Conservation (phyloP, 2,113 vertebrate genomes). For the Ictidomys tridecemlineatus region DNA sequence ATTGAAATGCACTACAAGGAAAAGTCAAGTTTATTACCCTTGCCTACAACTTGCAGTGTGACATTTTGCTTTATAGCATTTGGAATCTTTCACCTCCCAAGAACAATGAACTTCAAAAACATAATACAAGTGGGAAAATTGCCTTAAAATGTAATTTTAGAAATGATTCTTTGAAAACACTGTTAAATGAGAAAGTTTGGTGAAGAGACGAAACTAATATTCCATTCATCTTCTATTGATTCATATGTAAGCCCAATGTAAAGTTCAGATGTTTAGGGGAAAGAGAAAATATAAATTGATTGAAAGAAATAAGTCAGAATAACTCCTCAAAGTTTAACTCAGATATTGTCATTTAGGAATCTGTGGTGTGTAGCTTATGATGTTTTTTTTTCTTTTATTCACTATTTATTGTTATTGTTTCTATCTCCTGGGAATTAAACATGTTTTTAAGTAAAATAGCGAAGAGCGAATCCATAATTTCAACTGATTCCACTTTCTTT, state of each 20-base stretch:
- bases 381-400: not conserved
- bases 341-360: constrained; percentile 50
- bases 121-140: constrained; percentile 75
- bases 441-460: constrained; percentile 8
- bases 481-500: not conserved
- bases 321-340: constrained; percentile 63
- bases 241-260: constrained; percentile 82
- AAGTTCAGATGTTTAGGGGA: constrained; percentile 80
- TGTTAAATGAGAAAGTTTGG: constrained; percentile 75
- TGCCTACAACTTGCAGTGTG: constrained; percentile 74
- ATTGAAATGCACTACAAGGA: constrained; percentile 79
- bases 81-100: constrained; percentile 80
- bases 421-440: not conserved
- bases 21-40: constrained; percentile 80
- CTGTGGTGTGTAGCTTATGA: not conserved
- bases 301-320: constrained; percentile 80
- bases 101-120: constrained; percentile 86
- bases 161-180: constrained; percentile 83
- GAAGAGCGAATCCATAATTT: not conserved
- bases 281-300: constrained; percentile 61
- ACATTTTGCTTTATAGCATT: constrained; percentile 83
- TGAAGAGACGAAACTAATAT: constrained; percentile 84
- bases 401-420: not conserved
- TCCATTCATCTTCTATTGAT: constrained; percentile 84
- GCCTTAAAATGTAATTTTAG: constrained; percentile 87